Percentiles rank a stretch among this genome's conserved stretches.
These are phyloP conservation scores for Halictus ligatus DNA, from an alignment of 2,888 invertebrate genomes.

Conservation along the genomic window DNA sequence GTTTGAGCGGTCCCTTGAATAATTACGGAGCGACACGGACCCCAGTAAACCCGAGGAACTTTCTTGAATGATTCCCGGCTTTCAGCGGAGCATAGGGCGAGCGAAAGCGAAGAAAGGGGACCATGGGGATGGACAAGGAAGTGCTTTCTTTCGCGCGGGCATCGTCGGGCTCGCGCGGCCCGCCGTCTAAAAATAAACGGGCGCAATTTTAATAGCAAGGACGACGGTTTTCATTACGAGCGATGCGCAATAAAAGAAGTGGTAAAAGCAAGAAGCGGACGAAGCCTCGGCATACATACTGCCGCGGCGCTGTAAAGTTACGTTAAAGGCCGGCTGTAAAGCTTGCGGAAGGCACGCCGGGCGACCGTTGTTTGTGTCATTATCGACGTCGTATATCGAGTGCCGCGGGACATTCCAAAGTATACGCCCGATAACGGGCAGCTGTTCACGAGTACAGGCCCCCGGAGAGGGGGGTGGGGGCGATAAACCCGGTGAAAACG, in stretches of 20 bases:
- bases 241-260: constrained; percentile 31
- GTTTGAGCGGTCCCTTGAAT: not conserved
- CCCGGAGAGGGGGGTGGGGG: not conserved
- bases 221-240: constrained; percentile 31
- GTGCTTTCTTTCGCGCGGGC: constrained; percentile 5
- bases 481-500: constrained; percentile 44
- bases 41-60: not conserved
- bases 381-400: constrained; percentile 57
- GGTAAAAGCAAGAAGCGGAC: constrained; percentile 29
- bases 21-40: not conserved
- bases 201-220: constrained; percentile 38
- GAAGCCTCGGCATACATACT: constrained; percentile 33
- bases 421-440: constrained; percentile 69
- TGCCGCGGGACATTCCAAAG: constrained; percentile 67
- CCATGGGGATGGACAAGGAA: not conserved
- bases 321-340: constrained; percentile 54
- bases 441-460: constrained; percentile 40
- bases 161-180: not conserved
- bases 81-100: not conserved
- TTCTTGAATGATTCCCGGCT: not conserved
- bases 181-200: constrained; percentile 31
- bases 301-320: constrained; percentile 38
- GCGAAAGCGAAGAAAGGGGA: not conserved
- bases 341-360: constrained; percentile 48
- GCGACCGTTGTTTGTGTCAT: constrained; percentile 53